Conservation (phyloP, 2,113 vertebrate genomes). For the Notothenia coriiceps region DNA sequence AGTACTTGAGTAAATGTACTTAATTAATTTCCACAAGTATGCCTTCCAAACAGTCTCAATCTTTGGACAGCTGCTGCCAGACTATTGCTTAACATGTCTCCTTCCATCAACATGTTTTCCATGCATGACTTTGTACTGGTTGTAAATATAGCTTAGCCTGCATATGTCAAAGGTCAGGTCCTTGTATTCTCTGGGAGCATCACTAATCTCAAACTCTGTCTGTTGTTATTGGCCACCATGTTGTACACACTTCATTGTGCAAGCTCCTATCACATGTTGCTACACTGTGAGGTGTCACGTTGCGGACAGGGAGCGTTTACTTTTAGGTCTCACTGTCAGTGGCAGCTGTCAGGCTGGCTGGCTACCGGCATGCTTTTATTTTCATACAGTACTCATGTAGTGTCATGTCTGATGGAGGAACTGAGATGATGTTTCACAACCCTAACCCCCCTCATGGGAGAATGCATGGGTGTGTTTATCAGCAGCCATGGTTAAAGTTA, state of each 20-base stretch:
- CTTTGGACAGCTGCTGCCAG: slow-evolving; percentile 21
- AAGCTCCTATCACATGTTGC: slow-evolving; percentile 15
- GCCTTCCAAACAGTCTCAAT: not conserved
- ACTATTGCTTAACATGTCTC: slow-evolving; percentile 31
- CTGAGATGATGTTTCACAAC: slow-evolving; percentile 41
- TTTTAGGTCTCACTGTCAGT: slow-evolving; percentile 29
- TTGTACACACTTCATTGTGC: slow-evolving; percentile 18
- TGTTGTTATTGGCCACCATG: not conserved
- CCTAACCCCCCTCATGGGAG: too few relatives aligned
- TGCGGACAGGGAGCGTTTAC: slow-evolving; percentile 31
- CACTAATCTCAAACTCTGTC: not conserved
- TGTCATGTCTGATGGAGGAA: slow-evolving; percentile 24
- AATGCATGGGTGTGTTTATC: too few relatives aligned
- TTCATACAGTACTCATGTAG: slow-evolving; percentile 32
- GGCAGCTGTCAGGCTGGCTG: slow-evolving; percentile 36
- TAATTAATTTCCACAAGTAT: too few relatives aligned
- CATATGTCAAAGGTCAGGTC: slow-evolving; percentile 36
- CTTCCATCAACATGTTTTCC: slow-evolving; percentile 37
- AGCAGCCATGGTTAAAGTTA: too few relatives aligned
- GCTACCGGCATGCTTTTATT: slow-evolving; percentile 39
- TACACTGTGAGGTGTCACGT: slow-evolving; percentile 9
- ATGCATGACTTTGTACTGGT: slow-evolving; percentile 16
- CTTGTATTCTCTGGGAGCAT: slow-evolving; percentile 5
- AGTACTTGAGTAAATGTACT: too few relatives aligned
- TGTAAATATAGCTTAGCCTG: slow-evolving; percentile 30